Base-by-base conservation (phyloP, 2,113 vertebrate species). In the Labeo rohita region DNA sequence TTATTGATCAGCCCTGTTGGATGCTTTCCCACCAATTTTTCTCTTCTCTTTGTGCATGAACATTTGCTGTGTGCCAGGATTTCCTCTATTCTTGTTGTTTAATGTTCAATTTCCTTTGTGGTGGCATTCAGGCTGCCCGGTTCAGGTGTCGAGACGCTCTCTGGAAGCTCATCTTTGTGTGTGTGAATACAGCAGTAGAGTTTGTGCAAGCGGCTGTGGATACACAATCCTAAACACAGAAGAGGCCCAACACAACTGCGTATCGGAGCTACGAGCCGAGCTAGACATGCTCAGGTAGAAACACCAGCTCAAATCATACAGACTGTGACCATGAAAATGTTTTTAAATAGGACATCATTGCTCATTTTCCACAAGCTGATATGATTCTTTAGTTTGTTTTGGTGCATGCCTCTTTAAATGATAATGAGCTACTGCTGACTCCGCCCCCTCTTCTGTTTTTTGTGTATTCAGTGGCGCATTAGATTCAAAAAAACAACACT, bases 201-300 rank as follows among this genome's bases (percentile, higher is more conserved):
- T 94, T 72, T 97, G 96, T 92, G 92, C 95, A 56, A 95, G 94
- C 0, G 96, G 96, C 79, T 98, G 96, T 0, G 97, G 96, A 7
- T 96, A 94, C 91, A 93, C 91, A 21, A 92, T 95, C 1, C 92
- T 95, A 80, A 93, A 94, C 2, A 87, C 89, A 0, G 95, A 96
- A 49, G 95, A 96, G 72, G 87, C 93, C 0, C 96, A 95, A 49
- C 96, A 97, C 73, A 97, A 95, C 83, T 97, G 96, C 13, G 93
- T 97, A 2, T 95, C 95, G 0, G 96, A 97, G 91, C 93, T 98
- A 0, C 96, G 95, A 50, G 94, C 95, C 0, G 96, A 97, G 82
- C 92, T 97, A 80, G 96, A 97, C 39, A 89, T 96, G 54, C 94
- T 97, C n/a, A 94, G 97, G 97, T 97, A 88, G 9, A n/a, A 28